phyloP scores from a whole-genome alignment of 2,113 vertebrate species.

The Cavia aperea region DNA sequence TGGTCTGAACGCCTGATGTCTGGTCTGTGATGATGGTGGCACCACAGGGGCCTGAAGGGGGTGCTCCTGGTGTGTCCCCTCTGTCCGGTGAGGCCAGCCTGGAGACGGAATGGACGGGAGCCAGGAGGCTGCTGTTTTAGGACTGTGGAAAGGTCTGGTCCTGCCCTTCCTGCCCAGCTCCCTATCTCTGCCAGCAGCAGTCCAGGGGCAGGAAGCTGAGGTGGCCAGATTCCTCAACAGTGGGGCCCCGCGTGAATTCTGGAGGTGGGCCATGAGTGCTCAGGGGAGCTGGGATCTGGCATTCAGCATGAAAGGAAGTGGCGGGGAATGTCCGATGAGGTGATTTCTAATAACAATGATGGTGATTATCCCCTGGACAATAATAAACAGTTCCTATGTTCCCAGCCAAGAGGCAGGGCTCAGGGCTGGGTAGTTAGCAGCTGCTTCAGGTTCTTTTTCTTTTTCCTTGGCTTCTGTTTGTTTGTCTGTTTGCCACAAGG shows the following conservation, averaged over 20 bases:
- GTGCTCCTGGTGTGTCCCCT: neutral
- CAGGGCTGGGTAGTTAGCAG: neutral
- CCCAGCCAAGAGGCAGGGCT: neutral
- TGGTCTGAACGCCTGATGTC: neutral
- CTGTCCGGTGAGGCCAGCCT: neutral
- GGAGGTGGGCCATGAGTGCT: neutral
- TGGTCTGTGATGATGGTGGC: neutral
- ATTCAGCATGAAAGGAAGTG: neutral
- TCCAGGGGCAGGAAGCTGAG: neutral
- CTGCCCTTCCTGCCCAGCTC: neutral
- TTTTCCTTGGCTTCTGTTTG: neutral
- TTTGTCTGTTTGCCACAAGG: neutral
- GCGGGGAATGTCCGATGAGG: neutral
- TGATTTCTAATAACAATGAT: neutral
- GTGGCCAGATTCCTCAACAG: conserved; percentile 9
- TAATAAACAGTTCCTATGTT: neutral
- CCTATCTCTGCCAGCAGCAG: neutral
- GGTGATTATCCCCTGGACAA: conserved; percentile 3
- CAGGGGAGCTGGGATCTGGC: neutral
- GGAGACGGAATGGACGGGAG: neutral
- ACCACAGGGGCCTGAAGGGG: neutral
- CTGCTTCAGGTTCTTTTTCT: neutral
- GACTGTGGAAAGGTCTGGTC: neutral
- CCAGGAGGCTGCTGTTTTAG: neutral
- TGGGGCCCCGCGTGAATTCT: neutral